These are phyloP conservation scores for Nestor notabilis DNA, from an alignment of 2,113 vertebrate species.

Conservation along the genomic window DNA sequence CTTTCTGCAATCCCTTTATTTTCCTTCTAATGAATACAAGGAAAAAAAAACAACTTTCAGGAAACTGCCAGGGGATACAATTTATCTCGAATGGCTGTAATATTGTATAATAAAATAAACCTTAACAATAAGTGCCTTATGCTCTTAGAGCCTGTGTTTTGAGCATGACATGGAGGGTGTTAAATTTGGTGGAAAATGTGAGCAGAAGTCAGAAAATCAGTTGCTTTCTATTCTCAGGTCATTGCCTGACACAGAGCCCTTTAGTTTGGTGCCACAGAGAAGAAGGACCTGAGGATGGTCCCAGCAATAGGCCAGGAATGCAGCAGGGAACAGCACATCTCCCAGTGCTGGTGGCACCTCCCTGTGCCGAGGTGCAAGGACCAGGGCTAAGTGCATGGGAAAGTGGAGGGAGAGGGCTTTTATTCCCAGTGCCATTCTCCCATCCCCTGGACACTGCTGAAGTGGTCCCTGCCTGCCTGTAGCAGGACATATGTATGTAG, in stretches of 20 bases:
- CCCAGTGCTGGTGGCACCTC: fast-evolving
- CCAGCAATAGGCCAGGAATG: fast-evolving
- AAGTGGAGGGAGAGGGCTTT: not conserved
- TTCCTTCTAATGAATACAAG: slow-evolving; percentile 58
- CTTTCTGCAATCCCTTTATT: slow-evolving; percentile 61
- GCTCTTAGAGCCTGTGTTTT: slow-evolving; percentile 4
- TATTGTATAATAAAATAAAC: slow-evolving; percentile 52
- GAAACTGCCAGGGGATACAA: slow-evolving; percentile 50
- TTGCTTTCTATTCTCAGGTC: not conserved
- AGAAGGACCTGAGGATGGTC: not conserved
- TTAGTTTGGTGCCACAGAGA: not conserved
- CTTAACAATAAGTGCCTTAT: slow-evolving; percentile 17
- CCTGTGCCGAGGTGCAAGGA: fast-evolving
- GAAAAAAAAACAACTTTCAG: not conserved
- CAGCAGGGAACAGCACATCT: fast-evolving
- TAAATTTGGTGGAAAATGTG: slow-evolving; percentile 56
- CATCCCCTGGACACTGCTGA: not conserved
- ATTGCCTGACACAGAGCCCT: not conserved
- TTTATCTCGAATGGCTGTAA: slow-evolving; percentile 17
- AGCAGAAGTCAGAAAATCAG: slow-evolving; percentile 24
- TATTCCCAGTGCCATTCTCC: not conserved
- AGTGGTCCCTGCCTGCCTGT: not conserved
- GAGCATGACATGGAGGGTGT: not conserved
- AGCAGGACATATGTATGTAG: not conserved
- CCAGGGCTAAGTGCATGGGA: no score